Evolutionary conservation across 2,888 invertebrate genomes (phyloP).

Genomic region (Minunthozetes semirufus): DNA sequence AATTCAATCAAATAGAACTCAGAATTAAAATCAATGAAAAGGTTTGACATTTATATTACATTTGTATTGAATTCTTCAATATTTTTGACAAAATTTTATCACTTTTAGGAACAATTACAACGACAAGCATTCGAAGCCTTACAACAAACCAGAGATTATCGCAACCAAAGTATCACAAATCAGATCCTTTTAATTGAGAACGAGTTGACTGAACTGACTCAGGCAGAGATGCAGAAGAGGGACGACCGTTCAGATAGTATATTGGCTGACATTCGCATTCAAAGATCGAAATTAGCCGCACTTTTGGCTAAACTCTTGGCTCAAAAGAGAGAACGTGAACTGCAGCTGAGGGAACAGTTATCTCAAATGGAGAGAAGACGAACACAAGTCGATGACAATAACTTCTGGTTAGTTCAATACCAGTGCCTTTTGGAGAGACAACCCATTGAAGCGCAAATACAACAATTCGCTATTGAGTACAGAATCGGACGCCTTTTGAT

Average conservation of each 20-base stretch:
- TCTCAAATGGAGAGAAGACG: slow-evolving; percentile 60
- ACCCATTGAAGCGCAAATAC: slow-evolving; percentile 51
- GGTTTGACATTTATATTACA: neutral
- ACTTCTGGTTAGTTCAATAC: slow-evolving; percentile 60
- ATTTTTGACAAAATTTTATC: neutral
- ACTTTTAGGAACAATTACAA: slow-evolving; percentile 23
- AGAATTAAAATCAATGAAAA: neutral
- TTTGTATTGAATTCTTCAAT: neutral
- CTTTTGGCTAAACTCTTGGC: slow-evolving; percentile 37
- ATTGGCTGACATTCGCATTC: slow-evolving; percentile 38
- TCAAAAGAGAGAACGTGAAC: slow-evolving; percentile 39
- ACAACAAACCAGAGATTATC: neutral
- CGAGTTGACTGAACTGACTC: slow-evolving; percentile 40
- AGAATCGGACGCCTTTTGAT: slow-evolving; percentile 25
- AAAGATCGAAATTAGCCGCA: slow-evolving; percentile 39
- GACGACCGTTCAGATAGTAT: slow-evolving; percentile 35
- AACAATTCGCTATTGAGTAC: slow-evolving; percentile 43
- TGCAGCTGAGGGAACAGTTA: slow-evolving; percentile 46
- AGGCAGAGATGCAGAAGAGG: slow-evolving; percentile 40
- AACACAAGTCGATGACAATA: slow-evolving; percentile 47
- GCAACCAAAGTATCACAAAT: neutral
- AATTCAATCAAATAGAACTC: slow-evolving; percentile 3
- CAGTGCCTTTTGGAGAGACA: slow-evolving; percentile 70
- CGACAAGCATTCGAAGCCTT: slow-evolving; percentile 7
- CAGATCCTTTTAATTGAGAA: slow-evolving; percentile 41